phyloP scores from a whole-genome alignment of 2,113 vertebrate genomes.

The Fregetta grallaria region DNA sequence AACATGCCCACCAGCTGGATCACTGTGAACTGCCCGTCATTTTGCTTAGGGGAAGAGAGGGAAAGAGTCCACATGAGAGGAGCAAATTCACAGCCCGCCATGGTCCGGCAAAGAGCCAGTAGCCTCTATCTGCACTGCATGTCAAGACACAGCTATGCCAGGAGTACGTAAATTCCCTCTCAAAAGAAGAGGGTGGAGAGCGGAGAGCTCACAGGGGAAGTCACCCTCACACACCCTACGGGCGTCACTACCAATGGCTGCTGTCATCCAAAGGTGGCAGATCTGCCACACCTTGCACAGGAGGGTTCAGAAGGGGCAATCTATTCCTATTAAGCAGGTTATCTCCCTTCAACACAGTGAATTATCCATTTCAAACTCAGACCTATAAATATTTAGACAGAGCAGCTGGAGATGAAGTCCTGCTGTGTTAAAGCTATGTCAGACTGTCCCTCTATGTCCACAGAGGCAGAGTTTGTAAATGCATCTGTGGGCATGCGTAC shows the following conservation, averaged over 20 bases:
- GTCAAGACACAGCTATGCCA: background rate
- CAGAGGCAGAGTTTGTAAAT: background rate
- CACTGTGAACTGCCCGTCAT: slow-evolving; percentile 94
- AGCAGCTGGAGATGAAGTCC: background rate
- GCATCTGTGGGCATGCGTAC: background rate
- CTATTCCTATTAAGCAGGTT: background rate
- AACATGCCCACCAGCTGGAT: slow-evolving; percentile 98
- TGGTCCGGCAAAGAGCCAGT: background rate
- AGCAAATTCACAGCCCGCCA: background rate
- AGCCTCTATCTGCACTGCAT: background rate
- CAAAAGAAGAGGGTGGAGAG: background rate
- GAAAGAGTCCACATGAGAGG: background rate
- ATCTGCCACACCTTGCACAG: background rate
- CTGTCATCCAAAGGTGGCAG: background rate
- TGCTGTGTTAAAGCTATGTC: background rate
- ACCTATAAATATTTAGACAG: background rate
- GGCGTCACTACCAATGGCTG: background rate
- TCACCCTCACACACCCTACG: background rate
- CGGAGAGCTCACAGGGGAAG: background rate
- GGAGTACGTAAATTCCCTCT: fast-evolving
- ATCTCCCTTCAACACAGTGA: background rate
- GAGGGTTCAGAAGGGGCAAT: background rate
- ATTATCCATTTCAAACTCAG: background rate
- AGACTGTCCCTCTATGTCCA: background rate
- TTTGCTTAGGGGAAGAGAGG: slow-evolving; percentile 81